A percentile compares a stretch with the other conserved stretches of the same genome.
phyloP scores from a whole-genome alignment of 1,140 invertebrate species.

The Lepidurus apus region DNA sequence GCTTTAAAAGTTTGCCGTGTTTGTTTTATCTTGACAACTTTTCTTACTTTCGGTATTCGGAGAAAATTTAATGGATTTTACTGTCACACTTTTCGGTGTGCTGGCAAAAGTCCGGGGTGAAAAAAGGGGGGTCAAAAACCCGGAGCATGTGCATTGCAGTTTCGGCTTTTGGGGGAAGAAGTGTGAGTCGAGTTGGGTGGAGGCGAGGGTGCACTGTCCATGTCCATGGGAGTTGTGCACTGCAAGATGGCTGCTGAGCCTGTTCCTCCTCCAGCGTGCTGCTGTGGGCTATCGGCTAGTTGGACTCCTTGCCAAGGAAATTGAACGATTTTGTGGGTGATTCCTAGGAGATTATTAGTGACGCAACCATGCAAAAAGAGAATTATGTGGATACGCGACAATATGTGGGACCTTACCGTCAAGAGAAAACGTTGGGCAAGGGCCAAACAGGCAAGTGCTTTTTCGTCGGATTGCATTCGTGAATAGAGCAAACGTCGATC shows the following conservation, averaged over 20 bases:
- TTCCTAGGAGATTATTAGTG: neutral
- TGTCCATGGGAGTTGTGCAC: slow-evolving; percentile 23
- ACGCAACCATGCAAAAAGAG: slow-evolving; percentile 43
- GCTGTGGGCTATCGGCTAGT: neutral
- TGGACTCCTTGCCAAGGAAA: neutral
- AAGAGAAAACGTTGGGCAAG: slow-evolving; percentile 98
- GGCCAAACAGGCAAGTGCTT: slow-evolving; percentile 91
- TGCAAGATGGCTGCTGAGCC: slow-evolving; percentile 24
- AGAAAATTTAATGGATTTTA: neutral
- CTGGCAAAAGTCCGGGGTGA: neutral
- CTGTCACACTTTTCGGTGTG: neutral
- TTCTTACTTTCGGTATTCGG: neutral
- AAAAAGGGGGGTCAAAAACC: neutral
- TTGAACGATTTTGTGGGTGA: neutral
- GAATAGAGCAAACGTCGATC: neutral
- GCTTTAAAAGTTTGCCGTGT: neutral
- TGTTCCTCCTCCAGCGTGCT: slow-evolving; percentile 8
- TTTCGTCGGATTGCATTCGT: neutral
- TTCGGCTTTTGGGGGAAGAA: neutral
- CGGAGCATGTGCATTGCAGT: slow-evolving; percentile 18
- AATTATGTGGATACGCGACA: slow-evolving; percentile 64
- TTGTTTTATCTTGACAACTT: neutral
- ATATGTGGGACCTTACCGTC: slow-evolving; percentile 94
- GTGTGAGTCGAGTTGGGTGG: slow-evolving; percentile 7
- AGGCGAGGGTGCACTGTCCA: slow-evolving; percentile 20